Conservation (phyloP, 2,797 vertebrate genomes). For the Lepidocolaptes lacrymiger region DNA sequence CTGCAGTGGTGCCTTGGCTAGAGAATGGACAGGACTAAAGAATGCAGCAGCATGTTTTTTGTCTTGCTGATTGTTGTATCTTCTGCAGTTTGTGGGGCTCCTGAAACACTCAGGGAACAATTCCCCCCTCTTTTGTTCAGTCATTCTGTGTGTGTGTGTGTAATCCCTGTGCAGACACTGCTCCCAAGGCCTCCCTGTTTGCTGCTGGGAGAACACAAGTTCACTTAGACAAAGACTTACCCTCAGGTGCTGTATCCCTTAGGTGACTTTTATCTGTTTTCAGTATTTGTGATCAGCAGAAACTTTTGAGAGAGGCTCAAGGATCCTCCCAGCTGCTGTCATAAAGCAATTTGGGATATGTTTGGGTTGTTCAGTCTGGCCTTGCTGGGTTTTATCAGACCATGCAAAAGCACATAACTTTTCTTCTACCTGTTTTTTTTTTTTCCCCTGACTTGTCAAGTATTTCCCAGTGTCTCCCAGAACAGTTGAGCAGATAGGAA, state of each 20-base stretch:
- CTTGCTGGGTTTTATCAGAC: neutral
- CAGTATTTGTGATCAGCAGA: neutral
- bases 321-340: neutral
- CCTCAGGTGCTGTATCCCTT: neutral
- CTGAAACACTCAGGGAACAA: neutral
- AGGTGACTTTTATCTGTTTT: neutral
- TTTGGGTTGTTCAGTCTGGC: neutral
- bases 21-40: neutral
- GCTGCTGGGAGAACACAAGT: neutral
- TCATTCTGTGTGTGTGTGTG: fast-evolving
- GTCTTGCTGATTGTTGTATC: neutral
- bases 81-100: neutral
- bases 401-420: neutral
- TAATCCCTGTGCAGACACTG: neutral
- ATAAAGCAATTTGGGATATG: neutral
- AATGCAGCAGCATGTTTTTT: neutral
- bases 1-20: neutral
- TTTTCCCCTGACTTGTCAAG: fast-evolving
- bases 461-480: neutral
- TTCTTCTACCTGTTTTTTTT: neutral
- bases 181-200: neutral
- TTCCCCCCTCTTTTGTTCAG: too few species aligned
- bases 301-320: neutral
- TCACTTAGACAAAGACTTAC: neutral
- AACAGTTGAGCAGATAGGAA: neutral